Percentiles rank a stretch among this genome's conserved stretches.
phyloP scores from a whole-genome alignment of 1,140 invertebrate genomes.

The Holcopasites calliopsidis region DNA sequence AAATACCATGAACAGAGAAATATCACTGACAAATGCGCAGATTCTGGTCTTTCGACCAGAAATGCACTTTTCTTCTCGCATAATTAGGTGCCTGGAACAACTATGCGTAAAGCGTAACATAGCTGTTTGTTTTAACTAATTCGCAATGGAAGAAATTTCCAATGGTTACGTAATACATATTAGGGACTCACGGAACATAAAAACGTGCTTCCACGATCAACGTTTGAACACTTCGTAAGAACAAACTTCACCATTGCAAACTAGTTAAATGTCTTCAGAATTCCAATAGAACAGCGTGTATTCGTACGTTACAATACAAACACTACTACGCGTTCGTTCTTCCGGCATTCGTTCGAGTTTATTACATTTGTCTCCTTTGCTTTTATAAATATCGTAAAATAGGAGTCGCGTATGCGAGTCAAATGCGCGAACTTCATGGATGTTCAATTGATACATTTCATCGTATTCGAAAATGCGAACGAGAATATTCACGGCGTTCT shows the following conservation, averaged over 20 bases:
- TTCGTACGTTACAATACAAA: slow-evolving; percentile 11
- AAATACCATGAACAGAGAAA: neutral
- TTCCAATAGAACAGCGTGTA: slow-evolving; percentile 3
- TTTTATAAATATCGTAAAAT: slow-evolving; percentile 45
- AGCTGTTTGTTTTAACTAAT: slow-evolving; percentile 14
- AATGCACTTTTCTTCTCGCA: neutral
- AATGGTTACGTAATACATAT: neutral
- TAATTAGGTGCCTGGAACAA: slow-evolving; percentile 27
- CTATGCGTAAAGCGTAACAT: slow-evolving; percentile 40
- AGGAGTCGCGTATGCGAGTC: slow-evolving; percentile 29
- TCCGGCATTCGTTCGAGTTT: slow-evolving; percentile 1
- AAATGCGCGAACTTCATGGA: slow-evolving; percentile 30
- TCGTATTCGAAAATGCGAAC: slow-evolving; percentile 38
- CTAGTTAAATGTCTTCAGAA: slow-evolving; percentile 23
- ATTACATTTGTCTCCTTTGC: slow-evolving; percentile 5
- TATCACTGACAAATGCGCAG: slow-evolving; percentile 2
- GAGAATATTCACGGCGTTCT: slow-evolving; percentile 29
- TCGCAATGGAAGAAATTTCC: slow-evolving; percentile 10
- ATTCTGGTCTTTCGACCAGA: neutral
- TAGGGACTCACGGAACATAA: slow-evolving; percentile 20
- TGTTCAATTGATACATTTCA: slow-evolving; percentile 31
- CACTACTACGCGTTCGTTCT: slow-evolving; percentile 16
- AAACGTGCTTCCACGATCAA: slow-evolving; percentile 42
- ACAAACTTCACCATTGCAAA: slow-evolving; percentile 26
- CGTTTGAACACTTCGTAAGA: slow-evolving; percentile 35